A percentile compares a stretch with the other conserved stretches of the same genome.
These are phyloP conservation scores for Eulemur albifrons DNA, from an alignment of 2,797 vertebrate species.

Conservation along the genomic window DNA sequence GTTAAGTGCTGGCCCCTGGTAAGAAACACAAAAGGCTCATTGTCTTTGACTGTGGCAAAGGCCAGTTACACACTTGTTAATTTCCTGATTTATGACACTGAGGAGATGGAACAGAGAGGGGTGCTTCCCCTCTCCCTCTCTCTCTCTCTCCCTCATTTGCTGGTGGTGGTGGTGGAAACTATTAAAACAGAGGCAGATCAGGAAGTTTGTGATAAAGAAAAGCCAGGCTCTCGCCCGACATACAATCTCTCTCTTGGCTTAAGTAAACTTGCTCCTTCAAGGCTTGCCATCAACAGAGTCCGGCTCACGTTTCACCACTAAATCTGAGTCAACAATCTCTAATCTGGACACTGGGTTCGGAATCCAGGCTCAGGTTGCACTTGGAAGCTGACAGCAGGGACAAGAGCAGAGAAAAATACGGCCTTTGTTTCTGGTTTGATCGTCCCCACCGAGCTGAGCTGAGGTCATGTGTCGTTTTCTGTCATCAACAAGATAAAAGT, in stretches of 20 bases:
- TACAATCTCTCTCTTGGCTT: constrained; percentile 89
- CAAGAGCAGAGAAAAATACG: constrained; percentile 79
- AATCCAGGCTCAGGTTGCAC: constrained; percentile 88
- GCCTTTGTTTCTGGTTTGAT: constrained; percentile 86
- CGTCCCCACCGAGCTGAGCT: constrained; percentile 73
- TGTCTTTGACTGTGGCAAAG: constrained; percentile 83
- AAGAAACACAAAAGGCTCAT: constrained; percentile 84
- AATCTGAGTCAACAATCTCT: constrained; percentile 94
- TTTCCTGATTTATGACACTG: constrained; percentile 86
- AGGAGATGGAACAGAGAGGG: constrained; percentile 75
- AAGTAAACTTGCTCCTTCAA: constrained; percentile 88
- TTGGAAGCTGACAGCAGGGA: constrained; percentile 87
- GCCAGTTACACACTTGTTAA: constrained; percentile 84
- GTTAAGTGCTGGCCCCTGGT: constrained; percentile 80
- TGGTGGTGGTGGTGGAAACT: constrained; percentile 65
- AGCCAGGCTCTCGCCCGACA: constrained; percentile 88
- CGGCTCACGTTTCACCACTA: constrained; percentile 90
- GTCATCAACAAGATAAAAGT: constrained; percentile 82
- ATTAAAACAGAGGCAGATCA: constrained; percentile 82
- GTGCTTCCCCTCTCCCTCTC: not conserved
- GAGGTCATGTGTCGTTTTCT: constrained; percentile 76
- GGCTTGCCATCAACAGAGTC: constrained; percentile 88
- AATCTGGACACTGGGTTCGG: constrained; percentile 90
- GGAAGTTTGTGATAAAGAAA: constrained; percentile 87
- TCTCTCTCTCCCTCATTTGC: not conserved